Conservation (phyloP, 2,113 vertebrate species). For the Myrmecobius fasciatus region DNA sequence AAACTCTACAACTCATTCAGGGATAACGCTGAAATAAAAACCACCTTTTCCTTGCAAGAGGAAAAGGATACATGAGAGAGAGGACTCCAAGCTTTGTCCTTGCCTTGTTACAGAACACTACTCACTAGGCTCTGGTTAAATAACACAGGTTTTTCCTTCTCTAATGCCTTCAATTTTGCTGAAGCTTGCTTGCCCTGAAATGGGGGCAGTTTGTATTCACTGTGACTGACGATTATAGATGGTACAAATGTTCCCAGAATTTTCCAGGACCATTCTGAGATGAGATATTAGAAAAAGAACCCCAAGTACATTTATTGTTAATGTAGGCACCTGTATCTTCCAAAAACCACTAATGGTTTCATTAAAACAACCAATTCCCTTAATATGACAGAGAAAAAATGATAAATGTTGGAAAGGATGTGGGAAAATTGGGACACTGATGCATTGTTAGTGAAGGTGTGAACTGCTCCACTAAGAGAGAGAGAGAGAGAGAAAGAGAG, state of each 20-base stretch:
- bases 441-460: too few species aligned
- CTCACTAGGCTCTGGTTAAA: not conserved
- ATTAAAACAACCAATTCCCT: constrained; percentile 58
- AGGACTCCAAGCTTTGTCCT: not conserved
- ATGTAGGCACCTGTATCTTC: not conserved
- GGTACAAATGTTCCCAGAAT: constrained; percentile 55
- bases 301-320: not conserved
- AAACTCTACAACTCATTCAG: not conserved
- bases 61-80: not conserved
- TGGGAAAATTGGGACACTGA: too few species aligned
- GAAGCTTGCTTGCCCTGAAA: not conserved
- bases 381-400: too few species aligned
- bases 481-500: too few species aligned
- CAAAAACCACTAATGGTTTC: constrained; percentile 71
- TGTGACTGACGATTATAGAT: not conserved
- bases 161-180: not conserved
- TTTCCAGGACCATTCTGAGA: constrained; percentile 50
- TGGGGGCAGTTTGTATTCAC: not conserved
- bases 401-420: too few species aligned
- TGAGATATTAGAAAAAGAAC: not conserved
- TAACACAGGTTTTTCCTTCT: constrained; percentile 25
- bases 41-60: not conserved
- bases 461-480: too few species aligned
- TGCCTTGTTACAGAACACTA: rapidly evolving
- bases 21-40: not conserved